phyloP scores from a whole-genome alignment of 37 sponge, comb jelly and placozoan genomes.

The Ianthella basta region DNA sequence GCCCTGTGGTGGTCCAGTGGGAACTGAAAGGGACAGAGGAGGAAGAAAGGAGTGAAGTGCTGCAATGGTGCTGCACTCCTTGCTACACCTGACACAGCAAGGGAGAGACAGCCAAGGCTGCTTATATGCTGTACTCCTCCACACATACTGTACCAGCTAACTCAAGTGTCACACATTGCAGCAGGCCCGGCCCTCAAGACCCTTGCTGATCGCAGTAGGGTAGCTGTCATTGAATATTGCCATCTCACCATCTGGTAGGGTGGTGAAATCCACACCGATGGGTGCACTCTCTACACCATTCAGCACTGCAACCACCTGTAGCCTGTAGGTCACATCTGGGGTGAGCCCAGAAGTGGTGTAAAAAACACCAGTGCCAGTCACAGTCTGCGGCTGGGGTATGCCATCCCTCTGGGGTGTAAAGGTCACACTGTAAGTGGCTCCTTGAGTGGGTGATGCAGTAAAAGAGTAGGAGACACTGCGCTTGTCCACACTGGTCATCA shows the following conservation, averaged over 20 bases:
- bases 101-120: no score
- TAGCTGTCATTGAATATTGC: no score
- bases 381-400: background rate
- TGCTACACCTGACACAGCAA: no score
- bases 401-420: background rate
- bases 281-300: background rate
- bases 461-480: background rate
- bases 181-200: no score
- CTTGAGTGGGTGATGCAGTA: background rate
- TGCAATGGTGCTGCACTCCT: no score
- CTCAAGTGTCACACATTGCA: no score
- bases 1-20: slow-evolving; percentile 5
- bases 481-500: no score
- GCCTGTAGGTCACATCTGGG: slow-evolving; percentile 21
- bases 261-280: background rate
- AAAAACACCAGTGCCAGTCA: background rate
- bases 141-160: no score
- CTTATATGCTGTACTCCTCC: no score
- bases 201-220: no score
- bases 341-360: background rate
- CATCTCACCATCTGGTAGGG: background rate
- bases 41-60: background rate
- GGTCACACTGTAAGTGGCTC: background rate
- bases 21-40: background rate
- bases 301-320: background rate